Base-by-base conservation (phyloP, 2,888 invertebrate genomes). In the Cancer borealis region DNA sequence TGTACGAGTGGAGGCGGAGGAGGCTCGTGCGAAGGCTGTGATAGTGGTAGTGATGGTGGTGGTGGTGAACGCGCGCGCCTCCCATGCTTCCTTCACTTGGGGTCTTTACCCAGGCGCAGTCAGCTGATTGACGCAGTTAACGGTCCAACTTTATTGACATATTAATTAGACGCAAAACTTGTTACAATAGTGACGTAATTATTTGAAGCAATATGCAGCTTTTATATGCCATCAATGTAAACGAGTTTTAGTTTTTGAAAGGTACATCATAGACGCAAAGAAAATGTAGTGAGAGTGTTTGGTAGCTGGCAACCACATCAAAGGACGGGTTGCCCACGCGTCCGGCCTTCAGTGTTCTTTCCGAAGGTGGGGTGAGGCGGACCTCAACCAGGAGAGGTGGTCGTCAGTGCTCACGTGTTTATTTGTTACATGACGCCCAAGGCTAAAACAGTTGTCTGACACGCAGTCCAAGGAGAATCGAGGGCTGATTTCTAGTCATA, bases 241-340 rank as follows among this genome's bases (percentile, higher is more conserved):
- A 49, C 8, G 10, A 17, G 12, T 89, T 47, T 89, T 21, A 30
- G 21, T 54, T 49, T 54, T 49, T 17, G n/a, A 54, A 17, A 49
- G 21, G 30, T 14, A 1, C 45, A 54, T 49, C 30, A 54, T 14
- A 89, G 21, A n/a, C 30, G 54, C 26, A 26, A 30, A 54, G 26
- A 89, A 89, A 46, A 49, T 30, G 84, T 92, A 49, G 30, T 30
- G n/a, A 47, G 10, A 14, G 17, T n/a, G 60, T 39, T n/a, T 14
- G 17, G 87, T 17, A 93, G 46, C 47, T 93, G 93, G 93, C 93
- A 93, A 90, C 79, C 12, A 30, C 0, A 30, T 47, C 45, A 90
- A 46, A 49, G 93, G 93, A 93, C 93, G 93, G 93, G 93, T 90
- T 73, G 93, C 90, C 93, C 93, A 93, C 93, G 90, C 93, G 93